These are phyloP conservation scores for Grammomys dolichurus DNA, from an alignment of 2,113 vertebrate species.

Conservation along the genomic window DNA sequence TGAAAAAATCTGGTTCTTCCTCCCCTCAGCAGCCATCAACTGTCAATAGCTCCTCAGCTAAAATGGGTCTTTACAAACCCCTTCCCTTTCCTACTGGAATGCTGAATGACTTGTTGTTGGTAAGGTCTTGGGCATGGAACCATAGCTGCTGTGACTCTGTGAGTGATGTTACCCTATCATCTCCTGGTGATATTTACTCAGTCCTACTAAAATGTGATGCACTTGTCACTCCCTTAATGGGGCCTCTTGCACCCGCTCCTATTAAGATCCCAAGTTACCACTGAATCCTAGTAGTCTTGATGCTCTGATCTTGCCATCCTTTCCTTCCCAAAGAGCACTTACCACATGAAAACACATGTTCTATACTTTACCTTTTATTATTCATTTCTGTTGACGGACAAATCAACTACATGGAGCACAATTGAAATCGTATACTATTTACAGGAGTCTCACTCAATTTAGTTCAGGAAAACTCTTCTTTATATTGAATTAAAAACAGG, in stretches of 20 bases:
- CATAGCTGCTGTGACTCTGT: background rate
- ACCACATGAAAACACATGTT: background rate
- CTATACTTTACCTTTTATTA: no score
- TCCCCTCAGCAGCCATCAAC: background rate
- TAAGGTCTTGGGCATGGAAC: no score
- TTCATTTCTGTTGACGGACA: background rate
- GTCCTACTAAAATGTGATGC: background rate
- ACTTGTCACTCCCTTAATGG: background rate
- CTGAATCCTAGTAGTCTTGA: background rate
- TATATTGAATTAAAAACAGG: background rate
- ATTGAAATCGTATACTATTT: background rate
- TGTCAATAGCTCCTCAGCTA: background rate
- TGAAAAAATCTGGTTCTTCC: no score
- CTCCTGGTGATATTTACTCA: background rate
- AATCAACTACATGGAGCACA: background rate
- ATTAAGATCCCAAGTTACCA: background rate
- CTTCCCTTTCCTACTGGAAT: background rate
- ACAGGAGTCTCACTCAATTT: background rate
- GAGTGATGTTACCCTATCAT: background rate
- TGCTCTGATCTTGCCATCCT: background rate
- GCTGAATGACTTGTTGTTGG: background rate
- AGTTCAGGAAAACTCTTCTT: background rate
- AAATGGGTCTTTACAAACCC: no score
- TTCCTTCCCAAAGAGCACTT: background rate
- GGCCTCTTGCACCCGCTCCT: background rate